Evolutionary conservation across 23 tunicate species (phyloP).

Genomic region (Aplidium turbinatum): DNA sequence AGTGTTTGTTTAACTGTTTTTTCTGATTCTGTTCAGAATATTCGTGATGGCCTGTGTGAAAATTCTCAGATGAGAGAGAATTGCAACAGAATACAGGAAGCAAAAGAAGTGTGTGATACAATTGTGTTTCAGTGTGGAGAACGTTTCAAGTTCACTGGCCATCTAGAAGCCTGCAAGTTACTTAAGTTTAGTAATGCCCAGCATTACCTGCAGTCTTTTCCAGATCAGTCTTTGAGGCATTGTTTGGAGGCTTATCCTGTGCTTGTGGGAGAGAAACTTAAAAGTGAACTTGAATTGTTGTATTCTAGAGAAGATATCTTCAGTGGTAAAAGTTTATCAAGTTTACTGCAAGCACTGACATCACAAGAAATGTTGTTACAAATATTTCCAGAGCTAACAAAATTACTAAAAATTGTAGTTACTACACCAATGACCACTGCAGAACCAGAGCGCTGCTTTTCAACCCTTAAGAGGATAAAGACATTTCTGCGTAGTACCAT

Average conservation of each 20-base stretch:
- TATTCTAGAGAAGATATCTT: slow-evolving; percentile 4
- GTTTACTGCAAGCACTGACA: neutral
- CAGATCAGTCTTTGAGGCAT: neutral
- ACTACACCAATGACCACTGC: slow-evolving; percentile 26
- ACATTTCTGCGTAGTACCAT: slow-evolving; percentile 2
- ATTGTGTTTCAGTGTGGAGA: slow-evolving; percentile 13
- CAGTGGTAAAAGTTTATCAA: neutral
- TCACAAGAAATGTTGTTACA: neutral
- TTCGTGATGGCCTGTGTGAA: neutral
- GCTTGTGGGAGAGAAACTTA: slow-evolving; percentile 7
- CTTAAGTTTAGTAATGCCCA: slow-evolving; percentile 3
- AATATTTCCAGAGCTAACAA: neutral
- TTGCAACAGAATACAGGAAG: slow-evolving; percentile 1
- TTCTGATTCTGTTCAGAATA: neutral
- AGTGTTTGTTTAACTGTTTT: slow-evolving; percentile 9
- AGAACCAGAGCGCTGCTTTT: slow-evolving; percentile 6
- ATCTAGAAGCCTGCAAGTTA: slow-evolving; percentile 12
- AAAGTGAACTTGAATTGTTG: slow-evolving; percentile 10
- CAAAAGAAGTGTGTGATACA: slow-evolving; percentile 28
- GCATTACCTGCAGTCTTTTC: no score
- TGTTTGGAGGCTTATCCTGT: slow-evolving; percentile 13
- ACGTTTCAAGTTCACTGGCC: neutral
- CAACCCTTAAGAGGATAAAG: slow-evolving; percentile 1
- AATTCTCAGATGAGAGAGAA: neutral
- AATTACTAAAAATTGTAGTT: slow-evolving; percentile 16